Evolutionary conservation across 2,888 invertebrate species (phyloP).

Genomic region (Hemithea aestivaria): DNA sequence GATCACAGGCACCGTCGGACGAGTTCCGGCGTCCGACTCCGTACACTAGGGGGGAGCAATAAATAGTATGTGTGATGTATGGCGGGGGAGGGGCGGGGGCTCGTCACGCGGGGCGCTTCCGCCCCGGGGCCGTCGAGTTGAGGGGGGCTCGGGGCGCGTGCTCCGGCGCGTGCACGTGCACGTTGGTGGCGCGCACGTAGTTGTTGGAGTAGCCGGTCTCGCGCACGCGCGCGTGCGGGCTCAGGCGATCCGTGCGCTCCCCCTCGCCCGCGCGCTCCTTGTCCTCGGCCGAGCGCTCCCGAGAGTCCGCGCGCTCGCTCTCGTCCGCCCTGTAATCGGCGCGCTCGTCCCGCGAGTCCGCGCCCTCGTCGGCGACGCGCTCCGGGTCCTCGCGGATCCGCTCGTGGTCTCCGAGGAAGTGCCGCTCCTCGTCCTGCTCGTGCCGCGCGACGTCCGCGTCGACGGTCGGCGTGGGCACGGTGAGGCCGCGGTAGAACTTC

Average conservation of each 20-base stretch:
- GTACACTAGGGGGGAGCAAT: constrained; percentile 39
- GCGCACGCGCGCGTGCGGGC: constrained; percentile 28
- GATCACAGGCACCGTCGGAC: constrained; percentile 39
- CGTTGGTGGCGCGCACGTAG: constrained; percentile 53
- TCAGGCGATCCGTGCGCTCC: constrained; percentile 37
- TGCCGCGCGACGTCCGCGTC: constrained; percentile 55
- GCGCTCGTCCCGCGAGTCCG: constrained; percentile 27
- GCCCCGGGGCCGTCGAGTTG: constrained; percentile 29
- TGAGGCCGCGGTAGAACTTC: constrained; percentile 46
- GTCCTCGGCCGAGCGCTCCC: constrained; percentile 26
- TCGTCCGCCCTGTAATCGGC: constrained; percentile 34
- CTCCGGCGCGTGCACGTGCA: constrained; percentile 46
- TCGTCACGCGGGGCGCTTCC: constrained; percentile 38
- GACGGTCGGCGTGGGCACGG: constrained; percentile 56
- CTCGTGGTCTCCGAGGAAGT: constrained; percentile 58
- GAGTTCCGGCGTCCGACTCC: constrained; percentile 12
- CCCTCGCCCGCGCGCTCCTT: constrained; percentile 31
- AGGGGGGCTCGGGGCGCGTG: constrained; percentile 37
- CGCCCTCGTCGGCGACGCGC: constrained; percentile 29
- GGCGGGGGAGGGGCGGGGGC: constrained; percentile 49
- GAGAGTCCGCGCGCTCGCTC: constrained; percentile 31
- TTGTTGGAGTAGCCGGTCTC: constrained; percentile 36
- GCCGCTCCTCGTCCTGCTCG: constrained; percentile 39
- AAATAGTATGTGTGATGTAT: constrained; percentile 66
- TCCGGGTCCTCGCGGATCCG: constrained; percentile 52